phyloP scores from a whole-genome alignment of 2,888 invertebrate species.

The Odontocolon sp. region DNA sequence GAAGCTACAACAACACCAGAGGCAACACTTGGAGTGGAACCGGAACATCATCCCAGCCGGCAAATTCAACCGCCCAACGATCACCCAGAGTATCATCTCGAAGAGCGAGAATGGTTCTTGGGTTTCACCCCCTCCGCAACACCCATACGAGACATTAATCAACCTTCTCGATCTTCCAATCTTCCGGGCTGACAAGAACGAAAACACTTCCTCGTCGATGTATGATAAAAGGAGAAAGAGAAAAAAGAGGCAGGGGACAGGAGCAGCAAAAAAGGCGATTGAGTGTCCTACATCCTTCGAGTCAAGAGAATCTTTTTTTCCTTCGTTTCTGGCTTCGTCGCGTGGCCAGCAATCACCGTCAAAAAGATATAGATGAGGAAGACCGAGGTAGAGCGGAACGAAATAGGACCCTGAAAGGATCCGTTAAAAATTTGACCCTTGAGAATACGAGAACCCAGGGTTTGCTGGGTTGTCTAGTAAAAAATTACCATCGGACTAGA shows the following conservation, averaged over 20 bases:
- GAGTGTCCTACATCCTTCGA: not conserved
- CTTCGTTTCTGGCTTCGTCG: not conserved
- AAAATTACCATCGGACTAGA: constrained; percentile 21
- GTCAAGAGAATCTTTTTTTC: not conserved
- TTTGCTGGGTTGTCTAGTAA: constrained; percentile 28
- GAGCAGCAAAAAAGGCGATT: constrained; percentile 1
- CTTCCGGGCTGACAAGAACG: constrained; percentile 54
- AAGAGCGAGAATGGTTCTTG: constrained; percentile 12
- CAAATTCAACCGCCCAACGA: constrained; percentile 9
- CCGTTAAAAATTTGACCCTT: constrained; percentile 39
- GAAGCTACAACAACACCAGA: not conserved
- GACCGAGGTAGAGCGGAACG: not conserved
- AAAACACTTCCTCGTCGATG: constrained; percentile 53
- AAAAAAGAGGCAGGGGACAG: not conserved
- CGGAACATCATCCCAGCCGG: not conserved
- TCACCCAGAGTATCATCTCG: constrained; percentile 32
- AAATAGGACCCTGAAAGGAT: not conserved
- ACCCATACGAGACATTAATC: constrained; percentile 51
- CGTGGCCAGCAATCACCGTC: not conserved
- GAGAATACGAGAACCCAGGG: constrained; percentile 22
- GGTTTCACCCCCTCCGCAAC: constrained; percentile 3
- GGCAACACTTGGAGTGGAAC: constrained; percentile 1
- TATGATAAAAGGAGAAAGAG: constrained; percentile 18
- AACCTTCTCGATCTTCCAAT: constrained; percentile 53
- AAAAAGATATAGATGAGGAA: constrained; percentile 13